phyloP scores from a whole-genome alignment of 2,113 vertebrate species.

The Pogona vitticeps region DNA sequence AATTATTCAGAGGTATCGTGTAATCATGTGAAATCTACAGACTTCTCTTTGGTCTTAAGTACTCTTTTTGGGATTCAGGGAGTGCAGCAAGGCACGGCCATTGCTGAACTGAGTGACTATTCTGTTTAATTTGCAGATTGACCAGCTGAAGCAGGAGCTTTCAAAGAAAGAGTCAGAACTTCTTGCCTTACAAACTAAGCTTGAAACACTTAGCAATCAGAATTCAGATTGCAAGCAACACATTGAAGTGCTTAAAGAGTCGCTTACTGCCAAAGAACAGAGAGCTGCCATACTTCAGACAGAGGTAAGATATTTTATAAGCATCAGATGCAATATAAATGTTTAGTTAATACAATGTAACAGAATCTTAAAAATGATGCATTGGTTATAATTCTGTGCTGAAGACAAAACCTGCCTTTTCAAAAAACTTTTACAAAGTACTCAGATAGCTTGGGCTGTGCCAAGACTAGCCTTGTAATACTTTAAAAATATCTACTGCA shows the following conservation, averaged over 20 bases:
- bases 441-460: background rate
- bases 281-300: slow-evolving; percentile 99
- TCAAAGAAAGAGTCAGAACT: slow-evolving; percentile 99
- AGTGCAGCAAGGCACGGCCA: background rate
- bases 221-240: slow-evolving; percentile 99
- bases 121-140: slow-evolving; percentile 81
- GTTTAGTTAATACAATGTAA: slow-evolving; percentile 15
- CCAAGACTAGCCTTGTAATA: background rate
- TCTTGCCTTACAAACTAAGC: slow-evolving; percentile 98
- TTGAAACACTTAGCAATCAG: slow-evolving; percentile 99
- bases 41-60: slow-evolving; percentile 13
- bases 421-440: slow-evolving; percentile 26
- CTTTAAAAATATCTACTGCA: background rate
- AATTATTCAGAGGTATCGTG: background rate
- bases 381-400: slow-evolving; percentile 24
- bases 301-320: slow-evolving; percentile 82
- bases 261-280: slow-evolving; percentile 99
- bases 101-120: background rate
- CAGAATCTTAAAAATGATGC: slow-evolving; percentile 15
- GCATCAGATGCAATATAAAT: slow-evolving; percentile 22
- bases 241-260: slow-evolving; percentile 99
- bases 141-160: slow-evolving; percentile 97
- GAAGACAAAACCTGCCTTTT: background rate
- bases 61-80: background rate
- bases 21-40: background rate